Conservation (phyloP, 2,888 invertebrate species). For the Hymenopus coronatus region DNA sequence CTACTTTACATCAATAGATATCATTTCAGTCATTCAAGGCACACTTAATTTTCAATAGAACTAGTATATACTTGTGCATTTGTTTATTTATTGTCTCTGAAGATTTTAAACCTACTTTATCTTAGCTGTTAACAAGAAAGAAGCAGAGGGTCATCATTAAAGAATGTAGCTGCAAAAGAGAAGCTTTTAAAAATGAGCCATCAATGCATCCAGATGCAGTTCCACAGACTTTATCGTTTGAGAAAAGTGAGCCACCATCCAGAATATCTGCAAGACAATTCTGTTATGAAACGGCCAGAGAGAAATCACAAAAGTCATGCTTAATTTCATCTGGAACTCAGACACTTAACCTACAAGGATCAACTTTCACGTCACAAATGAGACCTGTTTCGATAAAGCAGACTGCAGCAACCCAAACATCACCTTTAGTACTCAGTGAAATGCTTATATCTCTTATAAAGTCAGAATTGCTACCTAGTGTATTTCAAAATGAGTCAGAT, state of each 20-base stretch:
- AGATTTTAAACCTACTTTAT: too few relatives aligned
- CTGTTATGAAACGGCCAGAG: neutral
- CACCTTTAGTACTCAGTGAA: too few relatives aligned
- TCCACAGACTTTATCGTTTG: neutral
- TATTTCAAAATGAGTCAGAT: too few relatives aligned
- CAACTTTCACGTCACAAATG: neutral
- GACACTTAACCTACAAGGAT: neutral
- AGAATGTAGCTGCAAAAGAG: neutral
- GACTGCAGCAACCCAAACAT: too few relatives aligned
- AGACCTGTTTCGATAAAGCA: neutral
- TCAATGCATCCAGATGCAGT: conserved; percentile 15
- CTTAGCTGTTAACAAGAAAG: conserved; percentile 15
- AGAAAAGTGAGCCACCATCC: neutral
- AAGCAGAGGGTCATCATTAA: conserved; percentile 17
- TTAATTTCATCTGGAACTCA: conserved; percentile 10
- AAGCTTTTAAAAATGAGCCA: neutral
- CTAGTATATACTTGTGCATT: too few relatives aligned
- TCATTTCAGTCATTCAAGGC: too few relatives aligned
- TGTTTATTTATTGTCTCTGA: too few relatives aligned
- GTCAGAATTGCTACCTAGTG: too few relatives aligned
- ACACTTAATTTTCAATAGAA: too few relatives aligned
- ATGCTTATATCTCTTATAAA: too few relatives aligned
- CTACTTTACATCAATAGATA: too few relatives aligned
- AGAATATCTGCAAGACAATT: conserved; percentile 1
- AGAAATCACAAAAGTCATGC: neutral